Evolutionary conservation across 2,797 vertebrate genomes (phyloP), one percentile per base, ranked within the genome.

Genomic region (Alcedo quadribrachys): DNA sequence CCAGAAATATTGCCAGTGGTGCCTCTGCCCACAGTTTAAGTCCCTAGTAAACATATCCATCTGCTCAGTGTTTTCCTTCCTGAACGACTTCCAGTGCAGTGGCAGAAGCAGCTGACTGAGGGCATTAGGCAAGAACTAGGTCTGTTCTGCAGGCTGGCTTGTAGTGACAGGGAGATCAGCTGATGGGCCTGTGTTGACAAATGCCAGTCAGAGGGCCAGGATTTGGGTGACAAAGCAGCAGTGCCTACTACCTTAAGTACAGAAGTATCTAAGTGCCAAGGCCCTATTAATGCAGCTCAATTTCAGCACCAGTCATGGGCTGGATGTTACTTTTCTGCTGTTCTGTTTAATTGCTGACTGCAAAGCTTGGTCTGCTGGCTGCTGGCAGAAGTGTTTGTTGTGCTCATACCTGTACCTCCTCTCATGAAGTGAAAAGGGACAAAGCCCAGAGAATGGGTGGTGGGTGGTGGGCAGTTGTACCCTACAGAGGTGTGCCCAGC

Each of bases 1-100:
- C 96, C 95, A 97, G 96, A 97, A 97, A 94, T 95, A 94, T 70
- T 85, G 62, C 70, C 96, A 96, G 89, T 81, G 81, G 84, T 87
- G 84, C 91, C 92, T 95, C 89, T 86, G 94, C 79, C 96, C 88
- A 93, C 92, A 93, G 76, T 79, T 86, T 78, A 96, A 90, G 54
- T 92, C 68, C 87, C 80, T 28, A 65, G 92, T 92, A 96, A 98
- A 97, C 94, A 96, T 43, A 63, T 18, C 97, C 97, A 97, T 96
- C 97, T 98, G 97, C 69, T 97, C 91, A 35, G 21, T 94, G 87
- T 97, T 97, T 95, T 95, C 66, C 62, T 87, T 93, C 51, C 75
- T 69, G 71, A 83, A 91, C 92, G 58, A 78, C 74, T 88, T 76
- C 79, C 87, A 87, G 66, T 57, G 81, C 57, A 69, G 32, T 19